Conservation (phyloP, 2,797 vertebrate species). For the Micromesistius poutassou region DNA sequence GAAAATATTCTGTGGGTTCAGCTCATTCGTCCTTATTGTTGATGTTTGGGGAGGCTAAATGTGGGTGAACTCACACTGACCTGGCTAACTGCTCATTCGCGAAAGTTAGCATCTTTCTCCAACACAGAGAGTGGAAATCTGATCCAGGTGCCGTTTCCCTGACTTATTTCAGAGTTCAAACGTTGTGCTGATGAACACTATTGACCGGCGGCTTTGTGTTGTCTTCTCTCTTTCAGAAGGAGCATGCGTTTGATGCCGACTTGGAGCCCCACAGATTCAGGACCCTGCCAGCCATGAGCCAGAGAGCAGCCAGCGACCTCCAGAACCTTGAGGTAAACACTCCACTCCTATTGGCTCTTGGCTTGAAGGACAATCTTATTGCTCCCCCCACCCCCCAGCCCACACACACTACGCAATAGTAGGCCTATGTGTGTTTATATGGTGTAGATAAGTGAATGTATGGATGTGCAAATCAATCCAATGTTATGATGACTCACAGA, state of each 20-base stretch:
- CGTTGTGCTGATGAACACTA: conserved; percentile 49
- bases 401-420: background rate
- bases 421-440: background rate
- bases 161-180: conserved; percentile 58
- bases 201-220: conserved; percentile 52
- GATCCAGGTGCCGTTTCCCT: conserved; percentile 51
- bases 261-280: conserved; percentile 77
- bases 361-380: background rate
- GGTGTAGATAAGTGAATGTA: conserved; percentile 9
- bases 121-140: conserved; percentile 48
- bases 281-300: conserved; percentile 78
- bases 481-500: background rate
- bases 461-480: conserved; percentile 10
- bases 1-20: conserved; percentile 83
- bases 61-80: conserved; percentile 73
- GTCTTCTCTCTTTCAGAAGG: conserved; percentile 72
- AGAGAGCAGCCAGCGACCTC: conserved; percentile 76
- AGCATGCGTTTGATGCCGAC: conserved; percentile 72
- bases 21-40: conserved; percentile 75
- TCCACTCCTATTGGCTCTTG: conserved; percentile 25
- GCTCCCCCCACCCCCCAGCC: background rate
- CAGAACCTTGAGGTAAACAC: conserved; percentile 76
- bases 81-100: conserved; percentile 52
- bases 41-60: conserved; percentile 72
- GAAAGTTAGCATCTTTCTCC: conserved; percentile 55